phyloP scores from a whole-genome alignment of 2,113 vertebrate species.

The Tenebrosternarchus preto region DNA sequence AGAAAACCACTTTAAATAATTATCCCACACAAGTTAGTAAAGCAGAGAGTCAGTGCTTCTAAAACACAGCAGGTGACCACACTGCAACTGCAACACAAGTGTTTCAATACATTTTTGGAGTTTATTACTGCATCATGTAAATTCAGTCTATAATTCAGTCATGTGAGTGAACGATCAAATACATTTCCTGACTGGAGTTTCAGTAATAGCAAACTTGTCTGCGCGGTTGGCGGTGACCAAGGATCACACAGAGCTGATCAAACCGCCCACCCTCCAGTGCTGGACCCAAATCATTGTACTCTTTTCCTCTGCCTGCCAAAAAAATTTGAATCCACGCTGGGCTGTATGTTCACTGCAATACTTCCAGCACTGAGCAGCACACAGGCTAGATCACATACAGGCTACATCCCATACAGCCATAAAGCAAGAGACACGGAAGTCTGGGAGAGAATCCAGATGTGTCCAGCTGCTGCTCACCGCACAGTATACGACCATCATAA shows the following conservation, averaged over 20 bases:
- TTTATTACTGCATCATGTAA: no score
- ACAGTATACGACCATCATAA: conserved; percentile 12
- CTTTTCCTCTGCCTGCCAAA: no score
- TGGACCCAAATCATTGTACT: not conserved
- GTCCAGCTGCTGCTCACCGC: not conserved
- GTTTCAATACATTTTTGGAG: no score
- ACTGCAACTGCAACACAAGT: no score
- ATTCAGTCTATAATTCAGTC: not conserved
- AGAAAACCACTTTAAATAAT: not conserved
- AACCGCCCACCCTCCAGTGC: not conserved
- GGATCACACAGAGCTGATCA: not conserved
- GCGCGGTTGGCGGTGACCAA: not conserved
- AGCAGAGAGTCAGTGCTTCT: not conserved
- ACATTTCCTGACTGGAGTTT: no score
- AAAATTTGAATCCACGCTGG: not conserved
- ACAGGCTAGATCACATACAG: not conserved
- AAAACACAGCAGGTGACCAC: not conserved
- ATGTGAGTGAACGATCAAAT: no score
- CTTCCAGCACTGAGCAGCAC: not conserved
- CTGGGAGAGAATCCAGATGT: not conserved
- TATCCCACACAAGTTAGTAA: not conserved
- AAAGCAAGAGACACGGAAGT: not conserved
- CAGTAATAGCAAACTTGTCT: conserved; percentile 11
- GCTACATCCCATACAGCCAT: not conserved
- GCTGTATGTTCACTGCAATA: not conserved